Evolutionary conservation across 2,888 invertebrate species (phyloP), one percentile per base, ranked within the genome.

Genomic region (Exocentrus adspersus): DNA sequence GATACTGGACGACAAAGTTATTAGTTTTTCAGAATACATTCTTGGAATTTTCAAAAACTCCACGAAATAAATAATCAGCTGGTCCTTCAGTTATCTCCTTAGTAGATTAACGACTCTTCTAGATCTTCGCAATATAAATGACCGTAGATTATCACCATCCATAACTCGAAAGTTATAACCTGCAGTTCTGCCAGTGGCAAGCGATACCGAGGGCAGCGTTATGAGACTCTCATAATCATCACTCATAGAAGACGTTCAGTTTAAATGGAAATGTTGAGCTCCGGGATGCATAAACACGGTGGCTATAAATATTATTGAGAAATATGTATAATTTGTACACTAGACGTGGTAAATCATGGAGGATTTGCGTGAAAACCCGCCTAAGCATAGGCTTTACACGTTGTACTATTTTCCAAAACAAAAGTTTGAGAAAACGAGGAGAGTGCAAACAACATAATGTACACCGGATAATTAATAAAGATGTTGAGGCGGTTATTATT

Each of bases 271-370:
- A 57, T 45, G 57, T 57, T 57, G 46, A 56, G 61, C 62, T 53
- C 32, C 45, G 48, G 63, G 59, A 65, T 59, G 52, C 63, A 65
- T 65, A 63, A 64, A 68, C 51, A 60, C 56, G 57, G 65, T 61
- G 61, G 65, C 65, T 52, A 68, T 68, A 68, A 68, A 68, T 65
- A 65, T 61, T 52, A 54, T 59, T 52, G 58, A 59, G 65, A 65
- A 63, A 63, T 68, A 68, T 61, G 63, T 62, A 58, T 62, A 54
- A 68, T 68, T 68, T 56, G 56, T 64, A 59, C 56, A 45, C 61
- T 32, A 56, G 48, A 42, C 62, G 12, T 54, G 48, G 51, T 52
- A 66, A 60, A 56, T 62, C 58, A 53, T 48, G 30, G 52, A 19
- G 57, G 53, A 62, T 59, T 58, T 59, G 59, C 51, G 56, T 54